These are phyloP conservation scores for Nomada lathburiana DNA, from an alignment of 2,888 invertebrate genomes.

Conservation along the genomic window DNA sequence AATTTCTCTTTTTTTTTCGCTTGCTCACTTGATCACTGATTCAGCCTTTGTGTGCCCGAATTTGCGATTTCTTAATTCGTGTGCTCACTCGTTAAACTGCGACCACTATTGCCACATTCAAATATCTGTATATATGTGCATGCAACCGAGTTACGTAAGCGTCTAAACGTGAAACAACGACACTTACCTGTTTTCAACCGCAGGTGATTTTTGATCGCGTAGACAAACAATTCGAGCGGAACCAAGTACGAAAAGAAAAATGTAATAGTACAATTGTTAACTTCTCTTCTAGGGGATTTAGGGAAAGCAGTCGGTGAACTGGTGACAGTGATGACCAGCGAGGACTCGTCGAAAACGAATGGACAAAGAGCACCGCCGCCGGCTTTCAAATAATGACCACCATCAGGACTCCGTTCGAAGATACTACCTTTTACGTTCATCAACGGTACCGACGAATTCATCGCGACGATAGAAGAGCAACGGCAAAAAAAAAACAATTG, in stretches of 20 bases:
- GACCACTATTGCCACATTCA: neutral
- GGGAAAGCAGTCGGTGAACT: slow-evolving; percentile 95
- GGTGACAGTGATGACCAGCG: slow-evolving; percentile 93
- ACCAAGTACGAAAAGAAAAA: rapidly evolving
- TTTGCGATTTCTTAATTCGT: neutral
- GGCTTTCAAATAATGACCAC: slow-evolving; percentile 79
- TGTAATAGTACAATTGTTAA: neutral
- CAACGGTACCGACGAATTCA: slow-evolving; percentile 26
- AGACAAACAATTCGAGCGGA: neutral
- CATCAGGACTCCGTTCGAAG: slow-evolving; percentile 9
- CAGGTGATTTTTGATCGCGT: slow-evolving; percentile 2
- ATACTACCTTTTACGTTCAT: slow-evolving; percentile 17
- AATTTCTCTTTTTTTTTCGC: too few relatives aligned
- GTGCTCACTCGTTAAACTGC: neutral
- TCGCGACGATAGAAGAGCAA: neutral
- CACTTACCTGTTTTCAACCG: neutral
- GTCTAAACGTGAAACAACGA: slow-evolving; percentile 6
- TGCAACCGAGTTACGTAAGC: slow-evolving; percentile 1
- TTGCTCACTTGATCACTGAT: too few relatives aligned
- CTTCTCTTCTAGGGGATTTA: slow-evolving; percentile 89
- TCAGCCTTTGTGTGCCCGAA: slow-evolving; percentile 6
- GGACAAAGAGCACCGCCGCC: slow-evolving; percentile 81
- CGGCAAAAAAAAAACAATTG: neutral
- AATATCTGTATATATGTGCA: slow-evolving; percentile 18
- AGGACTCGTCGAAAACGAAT: slow-evolving; percentile 86